A percentile compares a stretch with the other conserved stretches of the same genome.
phyloP scores from a whole-genome alignment of 2,888 invertebrate genomes.

The Agelastica alni region DNA sequence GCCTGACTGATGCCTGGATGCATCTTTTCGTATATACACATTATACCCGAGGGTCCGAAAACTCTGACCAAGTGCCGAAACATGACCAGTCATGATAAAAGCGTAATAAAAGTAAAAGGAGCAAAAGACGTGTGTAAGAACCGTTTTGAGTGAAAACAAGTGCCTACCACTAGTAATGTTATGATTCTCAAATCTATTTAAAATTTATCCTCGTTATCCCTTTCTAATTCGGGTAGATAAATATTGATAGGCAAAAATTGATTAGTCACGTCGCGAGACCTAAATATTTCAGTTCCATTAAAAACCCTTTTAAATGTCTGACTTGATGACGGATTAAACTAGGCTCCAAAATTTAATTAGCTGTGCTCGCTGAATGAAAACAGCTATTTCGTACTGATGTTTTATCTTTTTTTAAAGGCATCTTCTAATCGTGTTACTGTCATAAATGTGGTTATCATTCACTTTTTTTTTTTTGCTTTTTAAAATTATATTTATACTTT shows the following conservation, averaged over 20 bases:
- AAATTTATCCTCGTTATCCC: not conserved
- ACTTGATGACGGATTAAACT: slow-evolving; percentile 19
- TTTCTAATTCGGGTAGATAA: not conserved
- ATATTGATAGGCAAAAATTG: slow-evolving; percentile 1
- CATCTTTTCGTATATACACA: no score
- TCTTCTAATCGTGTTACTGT: not conserved
- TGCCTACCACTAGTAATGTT: no score
- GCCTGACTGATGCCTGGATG: no score
- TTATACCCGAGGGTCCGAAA: no score
- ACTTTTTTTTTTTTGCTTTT: no score
- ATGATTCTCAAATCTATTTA: not conserved
- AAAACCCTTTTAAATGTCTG: slow-evolving; percentile 19
- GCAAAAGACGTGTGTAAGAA: no score
- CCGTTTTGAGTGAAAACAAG: no score
- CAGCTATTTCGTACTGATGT: slow-evolving; percentile 1
- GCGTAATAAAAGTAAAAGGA: no score
- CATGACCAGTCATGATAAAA: no score
- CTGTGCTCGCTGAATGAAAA: slow-evolving; percentile 4
- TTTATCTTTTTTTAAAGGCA: not conserved
- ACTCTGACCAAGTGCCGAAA: no score
- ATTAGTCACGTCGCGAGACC: not conserved
- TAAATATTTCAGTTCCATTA: slow-evolving; percentile 19
- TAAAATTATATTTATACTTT: no score
- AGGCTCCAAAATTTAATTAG: slow-evolving; percentile 16
- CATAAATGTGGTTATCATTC: not conserved